phyloP scores from a whole-genome alignment of 1,140 invertebrate species.

The Drosophila repleta region DNA sequence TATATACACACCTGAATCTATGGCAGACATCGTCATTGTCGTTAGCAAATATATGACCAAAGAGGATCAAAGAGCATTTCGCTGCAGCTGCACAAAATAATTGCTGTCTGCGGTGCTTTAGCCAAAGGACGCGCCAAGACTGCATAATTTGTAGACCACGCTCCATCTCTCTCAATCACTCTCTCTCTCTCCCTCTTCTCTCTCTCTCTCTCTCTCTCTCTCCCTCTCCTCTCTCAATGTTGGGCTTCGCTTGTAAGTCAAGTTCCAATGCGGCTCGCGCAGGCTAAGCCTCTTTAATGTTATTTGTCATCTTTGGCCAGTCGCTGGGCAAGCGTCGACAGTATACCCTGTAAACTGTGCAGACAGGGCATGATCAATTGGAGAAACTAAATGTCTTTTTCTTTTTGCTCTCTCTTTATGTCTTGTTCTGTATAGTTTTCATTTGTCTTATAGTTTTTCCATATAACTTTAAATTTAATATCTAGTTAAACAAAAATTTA shows the following conservation, averaged over 20 bases:
- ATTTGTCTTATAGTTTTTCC: no score
- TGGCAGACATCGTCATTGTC: constrained; percentile 71
- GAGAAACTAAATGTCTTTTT: no score
- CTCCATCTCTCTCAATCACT: neutral
- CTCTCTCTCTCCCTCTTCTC: neutral
- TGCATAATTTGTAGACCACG: constrained; percentile 32
- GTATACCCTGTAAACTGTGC: neutral
- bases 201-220: neutral
- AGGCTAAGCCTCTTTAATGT: constrained; percentile 75
- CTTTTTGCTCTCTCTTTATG: no score
- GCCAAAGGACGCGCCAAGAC: constrained; percentile 12
- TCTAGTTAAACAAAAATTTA: no score
- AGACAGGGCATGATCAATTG: no score
- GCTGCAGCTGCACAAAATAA: constrained; percentile 61
- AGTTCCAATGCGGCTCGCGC: constrained; percentile 53
- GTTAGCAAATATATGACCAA: constrained; percentile 77
- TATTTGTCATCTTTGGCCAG: constrained; percentile 75
- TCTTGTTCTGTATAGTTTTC: no score
- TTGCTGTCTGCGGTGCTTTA: constrained; percentile 46
- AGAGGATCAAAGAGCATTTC: constrained; percentile 74
- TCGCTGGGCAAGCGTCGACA: constrained; percentile 12
- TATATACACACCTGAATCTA: constrained; percentile 55
- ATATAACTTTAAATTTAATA: no score
- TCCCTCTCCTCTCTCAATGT: constrained; percentile 13
- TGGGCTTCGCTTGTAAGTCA: constrained; percentile 49